Evolutionary conservation across 2,113 vertebrate genomes (phyloP), one percentile per base, ranked within the genome.

Genomic region (Catharus fuscescens): DNA sequence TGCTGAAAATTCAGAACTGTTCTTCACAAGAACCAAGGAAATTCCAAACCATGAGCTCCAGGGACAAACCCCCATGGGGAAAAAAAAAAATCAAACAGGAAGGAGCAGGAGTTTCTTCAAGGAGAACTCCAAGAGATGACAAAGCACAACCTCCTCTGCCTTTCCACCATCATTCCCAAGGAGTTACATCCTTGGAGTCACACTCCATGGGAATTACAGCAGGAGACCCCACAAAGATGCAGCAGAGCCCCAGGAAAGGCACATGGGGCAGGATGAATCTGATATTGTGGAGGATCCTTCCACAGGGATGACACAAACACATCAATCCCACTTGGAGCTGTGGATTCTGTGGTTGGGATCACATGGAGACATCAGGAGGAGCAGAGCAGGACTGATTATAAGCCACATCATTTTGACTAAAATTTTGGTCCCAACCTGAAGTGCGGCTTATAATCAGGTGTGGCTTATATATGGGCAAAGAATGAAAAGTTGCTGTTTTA

Each of bases 121-220:
- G 53, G 69, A 26, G 44, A 52, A 52, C 29, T 7, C 64, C n/a
- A 54, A 32, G 69, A 67, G 32, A 47, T 12, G 67, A 57, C 18
- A 48, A 56, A 38, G 66, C 0, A 0, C 57, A 50, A 64, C 26
- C 66, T 59, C 26, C 0, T 0, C 9, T 18, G 72, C 45, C 2
- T 18, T 60, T 34, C 50, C 59, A 44, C 21, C 47, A 48, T 12
- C 44, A 45, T 19, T 19, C 44, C 44, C 18, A 19, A 29, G 54
- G 42, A 59, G 31, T 17, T 8, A 5, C 85, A 70, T 2, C 48
- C 66, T 12, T 40, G 56, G 29, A 38, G 38, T 38, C 38, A 38
- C 38, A 38, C 10, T 38, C 38, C 38, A 38, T 38, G 38, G 10
- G 38, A 48, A 59, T 29, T 1, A 7, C 86, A 80, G 25, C 79